A percentile compares a stretch with the other conserved stretches of the same genome.
These are phyloP conservation scores for Capitulum mitella DNA, from an alignment of 2,888 invertebrate genomes.

Conservation along the genomic window DNA sequence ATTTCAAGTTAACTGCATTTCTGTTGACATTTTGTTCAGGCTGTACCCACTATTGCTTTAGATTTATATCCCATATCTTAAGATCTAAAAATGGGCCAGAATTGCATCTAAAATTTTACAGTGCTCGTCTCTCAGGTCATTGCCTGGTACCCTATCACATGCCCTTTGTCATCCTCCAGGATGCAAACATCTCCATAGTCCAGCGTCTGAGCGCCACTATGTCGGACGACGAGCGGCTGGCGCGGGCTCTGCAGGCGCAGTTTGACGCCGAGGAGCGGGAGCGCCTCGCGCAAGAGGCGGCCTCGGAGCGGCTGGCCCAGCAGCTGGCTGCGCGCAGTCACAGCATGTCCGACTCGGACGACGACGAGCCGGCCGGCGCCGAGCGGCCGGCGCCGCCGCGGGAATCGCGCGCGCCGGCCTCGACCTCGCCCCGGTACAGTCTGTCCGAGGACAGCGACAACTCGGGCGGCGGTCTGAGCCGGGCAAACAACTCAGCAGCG, in stretches of 20 bases:
- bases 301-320: conserved; percentile 29
- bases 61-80: background rate
- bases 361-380: conserved; percentile 1
- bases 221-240: conserved; percentile 8
- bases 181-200: background rate
- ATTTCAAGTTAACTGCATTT: background rate
- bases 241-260: conserved; percentile 19
- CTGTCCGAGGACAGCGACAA: background rate
- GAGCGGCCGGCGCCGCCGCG: background rate
- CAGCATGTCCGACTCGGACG: conserved; percentile 30
- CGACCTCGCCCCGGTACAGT: background rate
- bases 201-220: background rate
- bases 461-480: background rate
- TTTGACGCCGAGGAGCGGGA: conserved; percentile 29
- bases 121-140: too few species aligned
- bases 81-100: too few species aligned
- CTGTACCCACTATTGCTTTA: background rate
- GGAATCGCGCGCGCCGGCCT: background rate
- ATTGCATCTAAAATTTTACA: too few species aligned
- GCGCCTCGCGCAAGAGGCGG: background rate
- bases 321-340: conserved; percentile 28
- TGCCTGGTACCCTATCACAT: background rate
- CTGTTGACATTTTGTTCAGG: background rate
- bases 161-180: background rate
- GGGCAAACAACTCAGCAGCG: background rate